Percentiles rank a stretch among this genome's conserved stretches.
Evolutionary conservation across 2,888 invertebrate genomes (phyloP).

Genomic region (Nomada hirtipes): DNA sequence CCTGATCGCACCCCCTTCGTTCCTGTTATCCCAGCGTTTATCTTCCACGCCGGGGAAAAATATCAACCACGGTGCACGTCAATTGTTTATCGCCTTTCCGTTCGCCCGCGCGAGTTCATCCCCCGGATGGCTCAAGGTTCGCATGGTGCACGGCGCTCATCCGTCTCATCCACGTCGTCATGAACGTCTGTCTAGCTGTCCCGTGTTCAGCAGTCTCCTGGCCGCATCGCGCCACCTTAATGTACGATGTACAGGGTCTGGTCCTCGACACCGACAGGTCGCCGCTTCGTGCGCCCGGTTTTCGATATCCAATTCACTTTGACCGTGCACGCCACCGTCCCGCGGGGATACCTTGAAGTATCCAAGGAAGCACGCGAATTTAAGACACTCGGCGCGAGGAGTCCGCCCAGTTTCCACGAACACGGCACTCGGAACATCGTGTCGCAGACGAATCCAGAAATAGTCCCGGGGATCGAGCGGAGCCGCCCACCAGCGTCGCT

Average conservation of each 20-base stretch:
- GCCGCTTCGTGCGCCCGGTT: constrained; percentile 1
- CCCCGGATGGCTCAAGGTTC: neutral
- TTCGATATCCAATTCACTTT: constrained; percentile 55
- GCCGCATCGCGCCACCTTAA: constrained; percentile 7
- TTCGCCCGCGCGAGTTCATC: neutral
- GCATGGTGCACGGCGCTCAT: neutral
- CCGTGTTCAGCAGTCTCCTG: constrained; percentile 13
- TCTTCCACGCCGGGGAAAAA: neutral
- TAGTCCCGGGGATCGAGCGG: neutral
- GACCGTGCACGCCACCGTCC: constrained; percentile 26
- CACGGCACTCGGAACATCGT: neutral
- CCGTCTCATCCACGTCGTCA: constrained; percentile 19
- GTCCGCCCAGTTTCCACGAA: neutral
- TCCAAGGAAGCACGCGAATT: constrained; percentile 28
- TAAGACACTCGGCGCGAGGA: constrained; percentile 16
- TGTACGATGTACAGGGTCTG: neutral
- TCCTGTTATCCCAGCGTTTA: constrained; percentile 11
- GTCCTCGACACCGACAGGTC: neutral
- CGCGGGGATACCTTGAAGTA: constrained; percentile 22
- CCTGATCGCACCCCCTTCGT: constrained; percentile 14
- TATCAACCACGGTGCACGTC: constrained; percentile 23
- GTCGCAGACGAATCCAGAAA: neutral
- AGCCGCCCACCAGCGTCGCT: neutral
- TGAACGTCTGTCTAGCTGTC: constrained; percentile 38
- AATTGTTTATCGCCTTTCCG: constrained; percentile 27